These are phyloP conservation scores for Criorhina ranunculi DNA, from an alignment of 2,888 invertebrate genomes.

Conservation along the genomic window DNA sequence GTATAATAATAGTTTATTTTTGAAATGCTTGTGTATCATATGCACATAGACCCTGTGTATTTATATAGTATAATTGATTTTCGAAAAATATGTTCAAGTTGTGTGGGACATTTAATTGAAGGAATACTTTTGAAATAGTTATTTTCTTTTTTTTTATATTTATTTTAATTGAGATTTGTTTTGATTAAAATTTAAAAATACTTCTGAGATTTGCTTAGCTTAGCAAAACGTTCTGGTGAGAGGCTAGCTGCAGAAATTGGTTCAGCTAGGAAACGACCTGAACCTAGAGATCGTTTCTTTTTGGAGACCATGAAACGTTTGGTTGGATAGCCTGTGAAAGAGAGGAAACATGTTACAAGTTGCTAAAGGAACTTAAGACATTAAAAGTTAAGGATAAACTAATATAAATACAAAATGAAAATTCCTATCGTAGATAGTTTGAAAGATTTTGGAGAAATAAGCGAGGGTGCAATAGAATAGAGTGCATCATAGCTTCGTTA, in stretches of 20 bases:
- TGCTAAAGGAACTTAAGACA: not conserved
- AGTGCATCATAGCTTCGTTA: too few relatives aligned
- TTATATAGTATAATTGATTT: slow-evolving; percentile 57
- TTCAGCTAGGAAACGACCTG: slow-evolving; percentile 79
- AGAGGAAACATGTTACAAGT: slow-evolving; percentile 21
- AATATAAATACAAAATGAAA: too few relatives aligned
- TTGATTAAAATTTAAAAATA: slow-evolving; percentile 80
- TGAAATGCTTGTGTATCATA: slow-evolving; percentile 45
- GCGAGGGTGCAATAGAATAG: too few relatives aligned
- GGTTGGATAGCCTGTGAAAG: slow-evolving; percentile 79
- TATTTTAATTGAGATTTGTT: slow-evolving; percentile 3
- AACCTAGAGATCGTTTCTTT: slow-evolving; percentile 82
- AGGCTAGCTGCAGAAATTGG: slow-evolving; percentile 78
- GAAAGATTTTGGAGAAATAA: too few relatives aligned
- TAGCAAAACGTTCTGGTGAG: slow-evolving; percentile 79
- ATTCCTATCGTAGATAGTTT: too few relatives aligned
- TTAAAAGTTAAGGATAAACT: not conserved
- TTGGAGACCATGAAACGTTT: slow-evolving; percentile 84
- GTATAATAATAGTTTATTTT: slow-evolving; percentile 8
- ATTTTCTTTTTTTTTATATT: slow-evolving; percentile 26
- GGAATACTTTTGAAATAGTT: slow-evolving; percentile 31
- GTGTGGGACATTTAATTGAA: slow-evolving; percentile 19
- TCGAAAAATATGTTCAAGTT: slow-evolving; percentile 7
- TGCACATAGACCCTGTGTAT: slow-evolving; percentile 61
- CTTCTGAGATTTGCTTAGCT: slow-evolving; percentile 80